Evolutionary conservation across 2,888 invertebrate genomes (phyloP).

Genomic region (Xanthia icteritia): DNA sequence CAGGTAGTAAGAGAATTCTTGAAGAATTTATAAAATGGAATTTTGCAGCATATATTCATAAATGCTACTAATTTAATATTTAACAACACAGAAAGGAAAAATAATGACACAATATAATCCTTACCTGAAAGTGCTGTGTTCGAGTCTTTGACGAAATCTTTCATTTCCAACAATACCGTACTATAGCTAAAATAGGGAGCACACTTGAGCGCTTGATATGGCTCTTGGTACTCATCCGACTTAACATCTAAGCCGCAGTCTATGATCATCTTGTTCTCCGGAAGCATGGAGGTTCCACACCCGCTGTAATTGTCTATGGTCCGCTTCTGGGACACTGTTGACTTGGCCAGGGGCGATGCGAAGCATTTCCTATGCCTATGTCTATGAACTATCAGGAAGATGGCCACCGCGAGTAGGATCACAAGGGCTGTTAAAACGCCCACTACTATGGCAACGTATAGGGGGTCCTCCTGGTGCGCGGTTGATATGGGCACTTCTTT

Average conservation of each 20-base stretch:
- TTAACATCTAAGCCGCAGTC: constrained; percentile 91
- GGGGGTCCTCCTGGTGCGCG: constrained; percentile 92
- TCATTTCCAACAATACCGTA: constrained; percentile 94
- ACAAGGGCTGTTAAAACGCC: constrained; percentile 94
- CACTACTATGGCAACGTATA: constrained; percentile 94
- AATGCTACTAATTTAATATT: neutral
- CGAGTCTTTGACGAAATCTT: constrained; percentile 91
- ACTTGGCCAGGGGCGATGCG: constrained; percentile 92
- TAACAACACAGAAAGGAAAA: neutral
- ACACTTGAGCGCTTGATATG: constrained; percentile 94
- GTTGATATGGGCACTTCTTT: constrained; percentile 92
- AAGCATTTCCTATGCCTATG: constrained; percentile 94
- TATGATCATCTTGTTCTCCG: constrained; percentile 89
- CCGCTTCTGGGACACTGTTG: constrained; percentile 83
- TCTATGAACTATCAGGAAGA: constrained; percentile 93
- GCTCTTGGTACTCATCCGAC: constrained; percentile 94
- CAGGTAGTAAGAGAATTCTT: neutral
- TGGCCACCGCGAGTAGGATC: constrained; percentile 93
- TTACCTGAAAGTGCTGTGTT: constrained; percentile 84
- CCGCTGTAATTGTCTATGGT: constrained; percentile 90
- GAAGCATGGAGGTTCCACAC: constrained; percentile 89
- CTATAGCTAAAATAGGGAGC: constrained; percentile 94
- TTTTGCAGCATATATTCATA: neutral
- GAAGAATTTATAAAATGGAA: neutral
- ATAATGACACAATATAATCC: constrained; percentile 3